Conservation (phyloP, 92 coral and sea anemone species). For the Pocillopora grandis region DNA sequence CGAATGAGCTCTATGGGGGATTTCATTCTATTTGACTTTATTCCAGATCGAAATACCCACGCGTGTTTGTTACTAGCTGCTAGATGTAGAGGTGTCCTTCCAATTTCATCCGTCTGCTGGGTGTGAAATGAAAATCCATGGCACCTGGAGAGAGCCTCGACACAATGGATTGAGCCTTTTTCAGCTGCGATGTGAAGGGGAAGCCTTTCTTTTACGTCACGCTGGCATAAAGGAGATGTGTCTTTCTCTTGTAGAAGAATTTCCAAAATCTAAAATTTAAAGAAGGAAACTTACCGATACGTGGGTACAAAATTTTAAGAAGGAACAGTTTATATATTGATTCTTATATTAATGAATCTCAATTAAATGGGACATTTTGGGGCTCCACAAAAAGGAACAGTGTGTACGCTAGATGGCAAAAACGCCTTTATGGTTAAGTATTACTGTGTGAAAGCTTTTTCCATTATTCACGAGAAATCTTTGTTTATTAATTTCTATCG, state of each 20-base stretch:
- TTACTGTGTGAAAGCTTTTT: too few relatives aligned
- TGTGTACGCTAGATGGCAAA: too few relatives aligned
- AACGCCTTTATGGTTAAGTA: too few relatives aligned
- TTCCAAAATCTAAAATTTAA: constrained; percentile 19
- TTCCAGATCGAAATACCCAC: constrained; percentile 29
- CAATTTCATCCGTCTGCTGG: constrained; percentile 35
- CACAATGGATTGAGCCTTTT: constrained; percentile 52
- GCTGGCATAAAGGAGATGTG: neutral
- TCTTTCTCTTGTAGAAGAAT: constrained; percentile 27
- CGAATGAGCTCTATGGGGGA: too few relatives aligned
- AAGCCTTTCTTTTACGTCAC: constrained; percentile 56
- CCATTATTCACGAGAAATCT: too few relatives aligned
- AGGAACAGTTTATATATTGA: too few relatives aligned
- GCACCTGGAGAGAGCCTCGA: constrained; percentile 48
- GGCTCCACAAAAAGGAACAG: too few relatives aligned
- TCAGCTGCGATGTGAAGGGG: constrained; percentile 74
- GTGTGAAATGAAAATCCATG: constrained; percentile 8
- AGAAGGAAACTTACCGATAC: neutral
- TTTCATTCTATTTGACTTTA: neutral
- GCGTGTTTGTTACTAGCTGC: constrained; percentile 65
- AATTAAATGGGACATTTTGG: too few relatives aligned
- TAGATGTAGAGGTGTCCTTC: constrained; percentile 66
- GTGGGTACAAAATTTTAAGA: too few relatives aligned
- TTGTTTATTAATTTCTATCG: too few relatives aligned
- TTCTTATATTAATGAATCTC: too few relatives aligned